Conservation (phyloP, 2,797 vertebrate species). For the Cygnus olor region DNA sequence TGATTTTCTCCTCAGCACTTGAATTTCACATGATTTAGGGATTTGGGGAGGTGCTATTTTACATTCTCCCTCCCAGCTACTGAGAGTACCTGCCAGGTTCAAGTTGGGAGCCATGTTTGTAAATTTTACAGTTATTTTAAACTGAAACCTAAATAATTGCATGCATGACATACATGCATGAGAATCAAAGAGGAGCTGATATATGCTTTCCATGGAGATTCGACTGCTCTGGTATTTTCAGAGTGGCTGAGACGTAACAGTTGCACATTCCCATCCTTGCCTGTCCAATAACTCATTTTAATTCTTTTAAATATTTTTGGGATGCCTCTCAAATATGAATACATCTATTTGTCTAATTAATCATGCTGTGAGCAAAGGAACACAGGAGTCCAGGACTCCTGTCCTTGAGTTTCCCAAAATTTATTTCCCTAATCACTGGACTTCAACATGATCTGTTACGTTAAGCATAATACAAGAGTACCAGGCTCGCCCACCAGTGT, state of each 20-base stretch:
- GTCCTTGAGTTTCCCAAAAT: not conserved
- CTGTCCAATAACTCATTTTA: not conserved
- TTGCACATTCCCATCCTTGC: not conserved
- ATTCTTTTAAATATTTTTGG: constrained; percentile 21
- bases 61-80: not conserved
- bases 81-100: constrained; percentile 24
- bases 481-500: not conserved
- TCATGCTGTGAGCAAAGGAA: not conserved
- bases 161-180: not conserved
- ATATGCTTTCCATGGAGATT: not conserved
- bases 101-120: constrained; percentile 19
- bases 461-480: not conserved
- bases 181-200: not conserved
- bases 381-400: not conserved
- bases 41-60: constrained; percentile 47
- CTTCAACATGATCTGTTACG: not conserved
- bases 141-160: constrained; percentile 59
- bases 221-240: not conserved
- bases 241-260: not conserved
- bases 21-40: constrained; percentile 61
- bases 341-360: not conserved
- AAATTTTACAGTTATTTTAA: constrained; percentile 65
- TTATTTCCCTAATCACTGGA: not conserved
- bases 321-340: not conserved
- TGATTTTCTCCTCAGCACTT: constrained; percentile 61